Percentiles rank a stretch among this genome's conserved stretches.
These are phyloP conservation scores for Hippocampus abdominalis DNA, from an alignment of 2,113 vertebrate genomes.

Conservation along the genomic window DNA sequence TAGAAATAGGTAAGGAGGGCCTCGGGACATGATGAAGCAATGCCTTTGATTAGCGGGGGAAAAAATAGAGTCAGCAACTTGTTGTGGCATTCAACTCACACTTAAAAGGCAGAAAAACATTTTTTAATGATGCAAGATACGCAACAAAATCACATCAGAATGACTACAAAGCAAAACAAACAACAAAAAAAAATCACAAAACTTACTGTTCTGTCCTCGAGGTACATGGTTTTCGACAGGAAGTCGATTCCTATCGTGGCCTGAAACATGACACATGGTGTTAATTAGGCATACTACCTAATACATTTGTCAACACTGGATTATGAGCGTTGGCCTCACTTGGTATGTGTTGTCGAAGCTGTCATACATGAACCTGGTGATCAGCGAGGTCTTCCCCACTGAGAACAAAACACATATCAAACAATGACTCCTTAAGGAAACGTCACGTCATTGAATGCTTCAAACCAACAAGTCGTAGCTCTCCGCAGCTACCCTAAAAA, in stretches of 20 bases:
- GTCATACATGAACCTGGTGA: constrained; percentile 99
- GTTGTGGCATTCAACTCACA: constrained; percentile 5
- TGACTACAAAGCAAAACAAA: background rate
- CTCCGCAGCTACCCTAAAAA: background rate
- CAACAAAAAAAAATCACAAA: background rate
- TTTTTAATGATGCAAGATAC: background rate
- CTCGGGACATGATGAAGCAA: constrained; percentile 53
- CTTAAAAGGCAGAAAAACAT: background rate
- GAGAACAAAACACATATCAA: constrained; percentile 42
- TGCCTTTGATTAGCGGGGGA: constrained; percentile 49
- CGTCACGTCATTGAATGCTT: too few relatives aligned
- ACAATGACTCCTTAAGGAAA: background rate
- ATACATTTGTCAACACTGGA: background rate
- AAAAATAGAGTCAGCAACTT: constrained; percentile 35
- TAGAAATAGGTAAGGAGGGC: constrained; percentile 8
- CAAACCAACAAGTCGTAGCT: background rate
- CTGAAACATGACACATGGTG: constrained; percentile 64
- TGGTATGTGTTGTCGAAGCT: constrained; percentile 98
- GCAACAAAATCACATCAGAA: background rate
- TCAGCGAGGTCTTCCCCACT: constrained; percentile 98
- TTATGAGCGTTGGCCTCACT: constrained; percentile 64
- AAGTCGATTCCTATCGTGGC: constrained; percentile 99
- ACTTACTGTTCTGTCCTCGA: constrained; percentile 98
- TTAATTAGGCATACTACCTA: background rate
- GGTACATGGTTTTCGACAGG: constrained; percentile 99